Conservation (phyloP, 2,113 vertebrate genomes). For the Meleagris gallopavo region DNA sequence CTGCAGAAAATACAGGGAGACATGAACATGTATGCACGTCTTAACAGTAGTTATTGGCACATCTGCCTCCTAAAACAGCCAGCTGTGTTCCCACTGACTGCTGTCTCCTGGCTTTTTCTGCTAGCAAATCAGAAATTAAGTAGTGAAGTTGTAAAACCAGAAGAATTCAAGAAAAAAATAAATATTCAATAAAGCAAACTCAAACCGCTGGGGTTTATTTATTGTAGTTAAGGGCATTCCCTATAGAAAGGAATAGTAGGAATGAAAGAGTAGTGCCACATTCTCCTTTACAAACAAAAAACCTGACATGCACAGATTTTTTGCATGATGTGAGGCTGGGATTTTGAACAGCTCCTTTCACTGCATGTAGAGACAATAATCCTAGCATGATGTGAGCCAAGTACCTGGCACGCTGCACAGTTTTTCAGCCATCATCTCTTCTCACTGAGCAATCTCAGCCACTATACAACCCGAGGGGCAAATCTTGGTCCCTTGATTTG, state of each 20-base stretch:
- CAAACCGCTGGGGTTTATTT: not conserved
- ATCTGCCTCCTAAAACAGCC: not conserved
- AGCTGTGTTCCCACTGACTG: not conserved
- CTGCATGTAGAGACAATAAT: conserved; percentile 60
- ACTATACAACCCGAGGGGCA: not conserved
- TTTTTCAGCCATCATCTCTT: not conserved
- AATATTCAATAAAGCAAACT: not conserved
- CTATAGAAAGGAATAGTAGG: not conserved
- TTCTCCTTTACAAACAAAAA: conserved; percentile 39
- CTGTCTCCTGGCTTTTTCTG: not conserved
- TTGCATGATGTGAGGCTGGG: conserved; percentile 46
- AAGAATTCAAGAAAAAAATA: not conserved
- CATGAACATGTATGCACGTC: not conserved
- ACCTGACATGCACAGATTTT: conserved; percentile 55
- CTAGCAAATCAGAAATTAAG: not conserved
- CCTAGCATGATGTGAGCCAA: conserved; percentile 40
- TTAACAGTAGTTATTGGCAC: not conserved
- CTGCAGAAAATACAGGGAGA: not conserved
- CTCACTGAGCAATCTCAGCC: not conserved
- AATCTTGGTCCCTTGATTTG: accelerated
- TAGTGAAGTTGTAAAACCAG: not conserved
- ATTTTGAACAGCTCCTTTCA: conserved; percentile 69
- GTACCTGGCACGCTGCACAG: not conserved
- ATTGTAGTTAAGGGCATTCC: not conserved
- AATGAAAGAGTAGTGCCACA: not conserved